Base-by-base conservation (phyloP, 2,113 vertebrate species). In the Cyprinodon variegatus region DNA sequence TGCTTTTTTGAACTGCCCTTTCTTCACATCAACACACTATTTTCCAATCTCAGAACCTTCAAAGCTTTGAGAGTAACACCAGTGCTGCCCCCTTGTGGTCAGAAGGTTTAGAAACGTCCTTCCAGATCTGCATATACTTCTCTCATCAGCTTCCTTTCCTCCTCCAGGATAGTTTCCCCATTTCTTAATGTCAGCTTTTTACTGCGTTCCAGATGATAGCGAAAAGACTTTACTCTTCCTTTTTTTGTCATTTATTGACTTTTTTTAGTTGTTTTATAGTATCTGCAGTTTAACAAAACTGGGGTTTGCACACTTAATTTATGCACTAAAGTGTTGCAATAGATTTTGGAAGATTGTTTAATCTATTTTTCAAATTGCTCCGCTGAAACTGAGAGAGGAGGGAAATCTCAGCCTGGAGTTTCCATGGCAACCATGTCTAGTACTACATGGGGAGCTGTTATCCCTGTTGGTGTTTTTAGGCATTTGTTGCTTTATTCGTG, bases 401-500 rank as follows among this genome's bases (percentile, higher is more conserved):
- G 66, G 29, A 39, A 68, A 45, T 74, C 66, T 82, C 61, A 9
- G 69, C 68, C 83, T 70, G 61, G 61, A 60, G 90, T 93, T 91
- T 81, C 92, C 86, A 93, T 91, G 84, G 85, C 76, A 91, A 92
- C 88, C 3, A 66, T 40, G 61, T 64, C 78, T 82, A 70, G 78
- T 79, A 61, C 82, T 79, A 61, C 82, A 68, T 29, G 53, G 77
- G 57, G 50, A 71, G 71, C 71, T 72, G 74, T 50, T 70, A 43
- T 82, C 4, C 79, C 20, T 77, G 20, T 62, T 10, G 66, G 39
- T 81, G 15, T 76, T 68, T 61, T 36, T 74, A 61, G 39, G 37
- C 48, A 1, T 39, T 17, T 45, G 3, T 50, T 45, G 37, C 29
- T 48, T 48, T 40, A 41, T 41, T 3, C 41, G 1, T 8, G 1